Conservation (phyloP, 2,888 invertebrate genomes). For the Biston betularia region DNA sequence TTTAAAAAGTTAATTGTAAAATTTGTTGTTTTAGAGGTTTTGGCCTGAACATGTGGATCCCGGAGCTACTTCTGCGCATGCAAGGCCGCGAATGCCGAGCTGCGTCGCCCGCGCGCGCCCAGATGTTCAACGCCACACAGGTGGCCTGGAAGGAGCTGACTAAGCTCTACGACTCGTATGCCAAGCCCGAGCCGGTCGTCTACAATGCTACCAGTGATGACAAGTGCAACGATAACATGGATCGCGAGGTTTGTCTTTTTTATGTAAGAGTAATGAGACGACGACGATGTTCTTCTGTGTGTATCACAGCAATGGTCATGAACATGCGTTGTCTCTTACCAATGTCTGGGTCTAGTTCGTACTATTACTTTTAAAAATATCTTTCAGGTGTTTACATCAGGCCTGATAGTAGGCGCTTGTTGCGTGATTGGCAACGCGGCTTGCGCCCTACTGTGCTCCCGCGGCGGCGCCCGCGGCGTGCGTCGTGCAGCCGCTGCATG, state of each 20-base stretch:
- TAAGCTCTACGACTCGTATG: slow-evolving; percentile 75
- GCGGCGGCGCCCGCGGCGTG: slow-evolving; percentile 73
- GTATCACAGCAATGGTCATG: no score
- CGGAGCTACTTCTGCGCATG: slow-evolving; percentile 89
- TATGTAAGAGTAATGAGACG: no score
- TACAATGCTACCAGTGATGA: slow-evolving; percentile 55
- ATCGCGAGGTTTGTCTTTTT: slow-evolving; percentile 61
- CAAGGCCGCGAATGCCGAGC: slow-evolving; percentile 71
- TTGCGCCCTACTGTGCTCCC: slow-evolving; percentile 68
- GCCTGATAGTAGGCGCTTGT: slow-evolving; percentile 76
- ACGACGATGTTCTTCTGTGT: no score
- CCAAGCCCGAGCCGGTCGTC: slow-evolving; percentile 52
- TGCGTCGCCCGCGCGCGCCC: slow-evolving; percentile 57
- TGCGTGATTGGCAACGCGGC: slow-evolving; percentile 76
- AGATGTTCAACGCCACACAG: slow-evolving; percentile 60
- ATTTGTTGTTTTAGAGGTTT: slow-evolving; percentile 85
- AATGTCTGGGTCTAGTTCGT: neutral
- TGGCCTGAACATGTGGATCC: slow-evolving; percentile 91
- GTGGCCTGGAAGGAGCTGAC: slow-evolving; percentile 74
- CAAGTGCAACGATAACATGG: slow-evolving; percentile 65
- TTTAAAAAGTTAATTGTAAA: no score
- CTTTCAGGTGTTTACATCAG: slow-evolving; percentile 75
- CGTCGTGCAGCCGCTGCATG: slow-evolving; percentile 72
- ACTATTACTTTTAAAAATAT: neutral
- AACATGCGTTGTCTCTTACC: no score